Percentiles rank a stretch among this genome's conserved stretches.
Conservation (phyloP, 2,888 invertebrate species). For the Slavum lentiscoides region DNA sequence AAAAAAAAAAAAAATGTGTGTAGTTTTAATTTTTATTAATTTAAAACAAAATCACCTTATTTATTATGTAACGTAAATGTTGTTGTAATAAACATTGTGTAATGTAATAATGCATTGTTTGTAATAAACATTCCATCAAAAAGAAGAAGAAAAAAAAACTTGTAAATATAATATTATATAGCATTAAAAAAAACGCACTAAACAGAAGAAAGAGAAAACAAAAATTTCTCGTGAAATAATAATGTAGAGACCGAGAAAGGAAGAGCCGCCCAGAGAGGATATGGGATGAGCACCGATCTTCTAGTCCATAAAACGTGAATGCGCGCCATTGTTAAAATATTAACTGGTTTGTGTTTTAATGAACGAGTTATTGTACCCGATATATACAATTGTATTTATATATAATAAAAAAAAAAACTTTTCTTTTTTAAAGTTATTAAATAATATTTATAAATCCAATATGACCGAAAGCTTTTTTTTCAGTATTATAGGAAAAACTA, state of each 20-base stretch:
- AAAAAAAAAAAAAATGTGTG: background rate
- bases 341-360: background rate
- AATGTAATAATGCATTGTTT: background rate
- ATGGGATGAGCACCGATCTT: background rate
- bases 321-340: background rate
- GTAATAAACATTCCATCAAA: constrained; percentile 45
- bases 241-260: background rate
- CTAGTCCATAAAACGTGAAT: constrained; percentile 1
- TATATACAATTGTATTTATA: constrained; percentile 13
- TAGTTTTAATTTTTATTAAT: background rate
- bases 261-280: background rate
- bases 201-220: background rate
- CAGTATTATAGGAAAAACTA: constrained; percentile 29
- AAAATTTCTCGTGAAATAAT: background rate
- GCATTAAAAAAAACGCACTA: background rate
- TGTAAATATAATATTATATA: constrained; percentile 62
- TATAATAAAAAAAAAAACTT: background rate
- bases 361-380: background rate
- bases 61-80: no score
- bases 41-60: constrained; percentile 12
- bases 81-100: constrained; percentile 51
- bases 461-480: constrained; percentile 14
- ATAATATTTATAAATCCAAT: background rate
- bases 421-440: constrained; percentile 1
- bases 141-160: background rate